These are phyloP conservation scores for Sisyra terminalis DNA, from an alignment of 2,888 invertebrate species.

Conservation along the genomic window DNA sequence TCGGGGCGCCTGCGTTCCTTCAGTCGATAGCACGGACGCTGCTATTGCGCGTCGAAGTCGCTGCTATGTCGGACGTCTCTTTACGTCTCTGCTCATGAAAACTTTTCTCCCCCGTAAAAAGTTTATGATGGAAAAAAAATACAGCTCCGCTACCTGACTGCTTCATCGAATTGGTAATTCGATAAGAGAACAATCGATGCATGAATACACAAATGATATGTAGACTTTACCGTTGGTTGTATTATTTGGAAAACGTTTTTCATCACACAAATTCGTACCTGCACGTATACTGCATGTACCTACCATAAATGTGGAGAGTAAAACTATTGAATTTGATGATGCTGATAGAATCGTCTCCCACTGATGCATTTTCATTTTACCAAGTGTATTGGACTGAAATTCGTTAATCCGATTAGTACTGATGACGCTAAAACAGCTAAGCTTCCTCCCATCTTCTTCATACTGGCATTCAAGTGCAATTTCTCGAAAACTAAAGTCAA, in stretches of 20 bases:
- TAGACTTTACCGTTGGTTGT: no score
- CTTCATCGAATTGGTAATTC: conserved; percentile 1
- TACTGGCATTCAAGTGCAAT: neutral
- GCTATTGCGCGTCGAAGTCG: neutral
- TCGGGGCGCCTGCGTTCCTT: neutral
- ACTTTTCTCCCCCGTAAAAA: neutral
- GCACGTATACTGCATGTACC: no score
- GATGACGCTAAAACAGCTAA: conserved; percentile 24
- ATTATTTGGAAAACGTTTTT: no score
- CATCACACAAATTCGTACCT: no score
- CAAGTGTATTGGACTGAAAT: conserved; percentile 27
- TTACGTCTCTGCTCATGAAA: conserved; percentile 1
- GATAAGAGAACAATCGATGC: no score
- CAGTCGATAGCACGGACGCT: neutral
- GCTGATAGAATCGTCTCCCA: neutral
- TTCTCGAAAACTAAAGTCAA: neutral
- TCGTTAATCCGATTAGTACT: conserved; percentile 32
- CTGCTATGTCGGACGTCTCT: conserved; percentile 1
- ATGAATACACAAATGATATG: no score
- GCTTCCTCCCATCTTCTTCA: neutral
- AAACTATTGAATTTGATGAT: no score
- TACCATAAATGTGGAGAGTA: no score
- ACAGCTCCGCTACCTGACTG: conserved; percentile 5
- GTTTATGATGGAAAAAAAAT: conserved; percentile 1
- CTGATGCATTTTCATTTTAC: conserved; percentile 1